These are phyloP conservation scores for Oscheius sp. DNA, from an alignment of 2,888 invertebrate genomes.

Conservation along the genomic window DNA sequence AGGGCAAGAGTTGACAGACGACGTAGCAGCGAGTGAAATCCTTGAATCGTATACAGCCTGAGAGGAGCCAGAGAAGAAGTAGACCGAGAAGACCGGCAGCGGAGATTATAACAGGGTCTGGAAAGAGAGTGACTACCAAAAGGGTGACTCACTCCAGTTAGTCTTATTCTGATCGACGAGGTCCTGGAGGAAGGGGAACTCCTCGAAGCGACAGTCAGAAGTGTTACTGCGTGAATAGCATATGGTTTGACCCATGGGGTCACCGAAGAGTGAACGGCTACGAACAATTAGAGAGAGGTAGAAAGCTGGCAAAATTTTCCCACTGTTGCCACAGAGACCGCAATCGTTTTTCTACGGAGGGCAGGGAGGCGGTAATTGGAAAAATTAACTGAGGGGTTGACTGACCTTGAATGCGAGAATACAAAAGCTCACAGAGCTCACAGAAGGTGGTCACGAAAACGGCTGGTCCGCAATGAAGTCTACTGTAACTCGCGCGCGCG, in stretches of 20 bases:
- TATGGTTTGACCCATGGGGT: not conserved
- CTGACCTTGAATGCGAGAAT: no score
- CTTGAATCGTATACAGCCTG: not conserved
- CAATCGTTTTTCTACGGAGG: not conserved
- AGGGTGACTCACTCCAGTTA: constrained; percentile 7
- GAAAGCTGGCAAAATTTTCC: not conserved
- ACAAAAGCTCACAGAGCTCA: no score
- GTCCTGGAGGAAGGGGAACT: not conserved
- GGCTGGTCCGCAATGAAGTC: no score
- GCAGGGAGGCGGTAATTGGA: not conserved
- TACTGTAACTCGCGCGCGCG: no score
- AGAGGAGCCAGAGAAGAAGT: not conserved
- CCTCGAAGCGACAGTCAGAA: not conserved
- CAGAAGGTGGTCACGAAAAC: no score
- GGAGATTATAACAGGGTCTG: not conserved
- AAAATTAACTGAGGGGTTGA: not conserved
- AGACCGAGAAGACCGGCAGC: not conserved
- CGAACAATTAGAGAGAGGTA: not conserved
- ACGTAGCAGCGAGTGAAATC: constrained; percentile 5
- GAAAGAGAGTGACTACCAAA: not conserved
- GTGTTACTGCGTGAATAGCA: not conserved
- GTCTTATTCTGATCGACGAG: not conserved
- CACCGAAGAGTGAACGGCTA: not conserved
- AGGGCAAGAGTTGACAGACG: constrained; percentile 7
- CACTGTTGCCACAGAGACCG: constrained; percentile 10